phyloP scores from a whole-genome alignment of 2,797 vertebrate species.

The Chiloscyllium punctatum region DNA sequence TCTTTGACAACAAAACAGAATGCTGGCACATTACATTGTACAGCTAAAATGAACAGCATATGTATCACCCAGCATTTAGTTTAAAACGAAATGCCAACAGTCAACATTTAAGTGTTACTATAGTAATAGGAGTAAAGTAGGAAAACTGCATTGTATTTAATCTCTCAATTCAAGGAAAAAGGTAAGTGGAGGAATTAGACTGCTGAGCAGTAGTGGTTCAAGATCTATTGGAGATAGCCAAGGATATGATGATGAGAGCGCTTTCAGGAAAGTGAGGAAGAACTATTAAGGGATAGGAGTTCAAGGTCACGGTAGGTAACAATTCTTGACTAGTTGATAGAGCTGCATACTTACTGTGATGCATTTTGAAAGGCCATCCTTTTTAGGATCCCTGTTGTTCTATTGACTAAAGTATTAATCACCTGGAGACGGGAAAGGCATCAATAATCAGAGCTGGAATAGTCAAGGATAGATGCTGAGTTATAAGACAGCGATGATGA shows the following conservation, averaged over 20 bases:
- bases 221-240: background rate
- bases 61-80: background rate
- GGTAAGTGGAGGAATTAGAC: background rate
- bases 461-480: background rate
- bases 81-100: background rate
- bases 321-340: background rate
- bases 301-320: background rate
- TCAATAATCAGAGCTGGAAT: background rate
- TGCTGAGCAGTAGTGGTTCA: background rate
- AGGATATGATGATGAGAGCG: background rate
- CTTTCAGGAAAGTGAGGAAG: background rate
- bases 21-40: background rate
- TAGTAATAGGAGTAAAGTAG: background rate
- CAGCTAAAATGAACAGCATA: background rate
- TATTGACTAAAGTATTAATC: background rate
- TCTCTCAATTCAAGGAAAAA: background rate
- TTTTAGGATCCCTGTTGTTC: background rate
- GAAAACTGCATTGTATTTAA: background rate
- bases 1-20: background rate
- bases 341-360: background rate
- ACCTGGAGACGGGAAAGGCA: background rate
- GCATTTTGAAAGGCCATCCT: background rate
- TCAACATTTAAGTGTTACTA: background rate
- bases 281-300: background rate
- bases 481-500: background rate